Evolutionary conservation across 2,113 vertebrate genomes (phyloP), one percentile per base, ranked within the genome.

Genomic region (Furnarius figulus): DNA sequence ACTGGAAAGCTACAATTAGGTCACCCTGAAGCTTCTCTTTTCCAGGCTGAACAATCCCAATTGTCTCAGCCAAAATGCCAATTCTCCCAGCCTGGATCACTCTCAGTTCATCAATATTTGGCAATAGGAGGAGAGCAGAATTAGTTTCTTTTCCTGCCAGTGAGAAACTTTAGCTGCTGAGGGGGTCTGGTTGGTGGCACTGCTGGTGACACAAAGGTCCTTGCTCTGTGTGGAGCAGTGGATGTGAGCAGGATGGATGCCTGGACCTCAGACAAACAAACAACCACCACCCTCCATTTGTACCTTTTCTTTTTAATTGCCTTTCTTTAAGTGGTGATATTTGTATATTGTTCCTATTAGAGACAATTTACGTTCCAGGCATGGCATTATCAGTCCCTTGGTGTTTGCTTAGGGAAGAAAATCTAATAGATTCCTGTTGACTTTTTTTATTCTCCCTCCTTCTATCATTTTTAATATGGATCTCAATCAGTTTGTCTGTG

Each of bases 341-440:
- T 96, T 97, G 95, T 96, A 75, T 83, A 73, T 95, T 84, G 87
- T 89, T 97, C 95, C 96, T 92, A 90, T 96, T 95, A 95, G 95
- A 95, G 93, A 87, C 92, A 92, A 96, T 97, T 97, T 96, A 95
- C 53, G 63, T 96, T 87, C 56, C 87, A 95, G 89, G 86, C 92
- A 24, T 90, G 40, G 24, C 89, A 81, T 97, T 96, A 96, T 93
- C 90, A 55, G 96, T 96, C 97, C 95, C 95, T 95, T 96, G 92
- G 44, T 96, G 95, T 96, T 94, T 95, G 95, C 95, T 95, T 89
- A 89, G 96, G 95, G 95, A 96, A 95, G 87, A 39, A 89, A 89
- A 47, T 92, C 94, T 96, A 93, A 97, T 96, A 96, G 96, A 95
- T 93, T 95, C 66, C 72, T 95, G 90, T 87, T 96, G 78, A 77